Conservation (phyloP, 2,888 invertebrate genomes). For the Aphodius granarius region DNA sequence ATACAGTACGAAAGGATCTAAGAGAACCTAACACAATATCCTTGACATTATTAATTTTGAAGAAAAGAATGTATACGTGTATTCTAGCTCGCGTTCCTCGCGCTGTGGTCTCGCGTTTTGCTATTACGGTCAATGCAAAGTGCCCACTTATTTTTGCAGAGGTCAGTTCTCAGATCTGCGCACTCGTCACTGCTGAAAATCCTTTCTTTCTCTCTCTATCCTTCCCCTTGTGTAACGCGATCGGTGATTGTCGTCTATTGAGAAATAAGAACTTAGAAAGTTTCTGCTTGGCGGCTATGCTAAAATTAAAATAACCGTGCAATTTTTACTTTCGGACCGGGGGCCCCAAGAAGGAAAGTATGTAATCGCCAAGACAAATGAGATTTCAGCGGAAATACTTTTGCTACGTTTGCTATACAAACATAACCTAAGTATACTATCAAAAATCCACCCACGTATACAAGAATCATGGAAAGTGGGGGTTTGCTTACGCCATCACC, state of each 20-base stretch:
- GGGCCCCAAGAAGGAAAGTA: too few relatives aligned
- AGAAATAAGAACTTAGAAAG: background rate
- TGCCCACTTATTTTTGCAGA: background rate
- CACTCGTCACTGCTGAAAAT: background rate
- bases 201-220: background rate
- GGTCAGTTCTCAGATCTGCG: background rate
- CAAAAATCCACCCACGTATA: background rate
- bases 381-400: too few relatives aligned
- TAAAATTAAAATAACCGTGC: background rate
- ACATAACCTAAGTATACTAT: background rate
- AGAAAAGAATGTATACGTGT: background rate
- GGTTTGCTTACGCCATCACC: background rate
- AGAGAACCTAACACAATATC: background rate
- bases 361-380: too few relatives aligned
- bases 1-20: background rate
- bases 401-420: too few relatives aligned
- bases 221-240: background rate
- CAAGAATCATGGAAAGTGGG: background rate
- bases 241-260: background rate
- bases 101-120: too few relatives aligned
- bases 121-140: background rate
- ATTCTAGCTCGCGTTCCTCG: background rate
- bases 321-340: too few relatives aligned
- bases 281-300: background rate
- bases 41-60: background rate